Percentiles rank a stretch among this genome's conserved stretches.
These are phyloP conservation scores for Mizuhopecten yessoensis DNA, from an alignment of 1,140 invertebrate genomes.

Conservation along the genomic window DNA sequence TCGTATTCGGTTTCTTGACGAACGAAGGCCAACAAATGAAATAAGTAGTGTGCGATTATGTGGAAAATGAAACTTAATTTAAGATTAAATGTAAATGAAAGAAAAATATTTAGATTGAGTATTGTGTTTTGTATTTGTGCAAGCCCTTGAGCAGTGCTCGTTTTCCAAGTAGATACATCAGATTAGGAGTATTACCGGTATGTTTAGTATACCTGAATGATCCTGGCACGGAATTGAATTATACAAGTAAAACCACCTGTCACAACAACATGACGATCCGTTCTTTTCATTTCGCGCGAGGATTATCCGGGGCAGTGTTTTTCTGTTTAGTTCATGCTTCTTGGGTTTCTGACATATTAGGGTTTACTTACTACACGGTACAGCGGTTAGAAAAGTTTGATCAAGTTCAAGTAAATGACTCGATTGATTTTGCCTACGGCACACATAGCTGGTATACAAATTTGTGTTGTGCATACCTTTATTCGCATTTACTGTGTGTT, in stretches of 20 bases:
- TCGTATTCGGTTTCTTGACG: too few relatives aligned
- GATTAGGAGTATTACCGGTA: neutral
- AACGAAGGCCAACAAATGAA: neutral
- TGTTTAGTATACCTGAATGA: neutral
- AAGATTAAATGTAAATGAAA: constrained; percentile 3
- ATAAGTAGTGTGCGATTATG: neutral
- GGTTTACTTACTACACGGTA: neutral
- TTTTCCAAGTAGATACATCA: neutral
- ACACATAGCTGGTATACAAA: neutral
- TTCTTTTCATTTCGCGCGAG: too few relatives aligned
- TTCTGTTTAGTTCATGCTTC: constrained; percentile 20
- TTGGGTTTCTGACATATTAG: neutral
- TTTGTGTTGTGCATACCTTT: neutral
- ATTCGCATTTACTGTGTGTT: neutral
- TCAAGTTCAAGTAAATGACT: neutral
- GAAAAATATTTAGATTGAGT: neutral
- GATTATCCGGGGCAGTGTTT: neutral
- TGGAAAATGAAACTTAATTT: neutral
- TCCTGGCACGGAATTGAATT: neutral
- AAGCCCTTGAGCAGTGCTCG: neutral
- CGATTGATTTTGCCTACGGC: neutral
- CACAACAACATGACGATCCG: neutral
- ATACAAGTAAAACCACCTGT: neutral
- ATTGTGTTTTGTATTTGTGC: neutral
- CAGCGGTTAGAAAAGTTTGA: neutral